A percentile compares a stretch with the other conserved stretches of the same genome.
These are phyloP conservation scores for Pangasianodon hypophthalmus DNA, from an alignment of 2,113 vertebrate species.

Conservation along the genomic window DNA sequence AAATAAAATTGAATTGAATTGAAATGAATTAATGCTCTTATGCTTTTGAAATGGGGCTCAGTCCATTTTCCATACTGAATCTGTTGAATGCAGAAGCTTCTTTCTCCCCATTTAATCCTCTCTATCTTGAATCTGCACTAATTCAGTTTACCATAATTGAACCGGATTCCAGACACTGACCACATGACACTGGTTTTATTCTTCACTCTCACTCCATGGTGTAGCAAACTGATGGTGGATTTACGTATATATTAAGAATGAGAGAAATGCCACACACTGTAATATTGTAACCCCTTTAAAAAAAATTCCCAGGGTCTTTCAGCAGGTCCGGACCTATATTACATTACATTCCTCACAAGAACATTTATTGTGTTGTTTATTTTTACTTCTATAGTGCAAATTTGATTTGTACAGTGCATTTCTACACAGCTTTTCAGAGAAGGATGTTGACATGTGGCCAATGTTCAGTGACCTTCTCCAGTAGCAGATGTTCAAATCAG, in stretches of 20 bases:
- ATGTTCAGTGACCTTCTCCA: not conserved
- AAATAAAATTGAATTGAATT: not conserved
- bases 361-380: not conserved
- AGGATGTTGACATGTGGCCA: not conserved
- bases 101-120: not conserved
- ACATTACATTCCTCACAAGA: not conserved
- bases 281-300: not conserved
- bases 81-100: not conserved
- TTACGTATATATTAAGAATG: not conserved
- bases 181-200: not conserved
- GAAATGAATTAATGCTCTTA: not conserved
- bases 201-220: not conserved
- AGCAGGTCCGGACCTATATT: not conserved
- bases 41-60: not conserved
- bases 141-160: not conserved
- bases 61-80: not conserved
- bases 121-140: not conserved
- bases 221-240: not conserved
- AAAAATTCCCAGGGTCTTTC: not conserved
- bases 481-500: not conserved
- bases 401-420: not conserved
- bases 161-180: not conserved
- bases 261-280: not conserved
- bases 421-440: constrained; percentile 1
- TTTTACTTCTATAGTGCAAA: not conserved